Evolutionary conservation across 2,888 invertebrate species (phyloP).

Genomic region (Drosophila mercatorum): DNA sequence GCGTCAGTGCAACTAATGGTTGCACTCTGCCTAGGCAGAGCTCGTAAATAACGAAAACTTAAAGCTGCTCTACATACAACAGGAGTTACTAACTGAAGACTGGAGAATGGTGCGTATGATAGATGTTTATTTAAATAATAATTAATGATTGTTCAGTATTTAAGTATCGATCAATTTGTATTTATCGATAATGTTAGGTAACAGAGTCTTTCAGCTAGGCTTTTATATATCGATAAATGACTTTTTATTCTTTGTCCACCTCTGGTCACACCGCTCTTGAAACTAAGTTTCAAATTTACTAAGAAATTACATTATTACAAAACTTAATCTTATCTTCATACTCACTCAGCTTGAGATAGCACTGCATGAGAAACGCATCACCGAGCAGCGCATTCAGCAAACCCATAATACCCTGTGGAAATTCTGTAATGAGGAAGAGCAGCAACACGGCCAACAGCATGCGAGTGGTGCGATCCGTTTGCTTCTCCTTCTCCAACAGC

Average conservation of each 20-base stretch:
- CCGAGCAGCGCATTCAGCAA: constrained; percentile 92
- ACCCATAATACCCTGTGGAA: constrained; percentile 93
- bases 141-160: no score
- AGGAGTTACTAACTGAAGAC: constrained; percentile 12
- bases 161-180: neutral
- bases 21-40: neutral
- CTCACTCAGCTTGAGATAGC: constrained; percentile 92
- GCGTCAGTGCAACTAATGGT: neutral
- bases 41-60: constrained; percentile 4
- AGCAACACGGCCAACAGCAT: constrained; percentile 95
- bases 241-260: neutral
- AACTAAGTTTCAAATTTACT: neutral
- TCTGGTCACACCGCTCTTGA: neutral
- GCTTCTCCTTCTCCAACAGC: constrained; percentile 86
- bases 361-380: constrained; percentile 90
- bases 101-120: no score
- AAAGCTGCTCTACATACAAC: neutral
- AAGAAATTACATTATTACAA: no score
- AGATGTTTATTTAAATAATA: no score
- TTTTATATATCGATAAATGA: neutral
- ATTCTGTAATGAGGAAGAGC: constrained; percentile 94
- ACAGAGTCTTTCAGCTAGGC: no score
- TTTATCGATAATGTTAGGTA: neutral
- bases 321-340: constrained; percentile 41
- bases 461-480: constrained; percentile 93